A percentile compares a stretch with the other conserved stretches of the same genome.
Evolutionary conservation across 2,797 vertebrate species (phyloP).

Genomic region (Enteromius afrohamiltoni): DNA sequence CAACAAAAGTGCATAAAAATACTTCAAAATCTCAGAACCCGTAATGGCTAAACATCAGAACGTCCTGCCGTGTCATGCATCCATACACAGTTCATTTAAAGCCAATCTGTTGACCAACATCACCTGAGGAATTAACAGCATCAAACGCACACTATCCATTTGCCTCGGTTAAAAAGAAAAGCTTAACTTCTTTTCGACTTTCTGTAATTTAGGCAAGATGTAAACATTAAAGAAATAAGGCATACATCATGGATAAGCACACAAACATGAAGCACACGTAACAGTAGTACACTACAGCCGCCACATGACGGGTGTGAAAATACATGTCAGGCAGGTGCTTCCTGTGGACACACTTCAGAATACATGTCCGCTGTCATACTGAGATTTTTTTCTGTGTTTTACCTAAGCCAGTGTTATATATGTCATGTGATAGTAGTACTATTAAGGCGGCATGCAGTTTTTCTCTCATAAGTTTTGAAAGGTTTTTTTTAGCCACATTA

Average conservation of each 20-base stretch:
- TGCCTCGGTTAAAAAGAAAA: background rate
- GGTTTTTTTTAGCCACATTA: no score
- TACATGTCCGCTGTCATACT: background rate
- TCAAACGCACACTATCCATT: background rate
- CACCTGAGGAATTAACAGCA: constrained; percentile 35
- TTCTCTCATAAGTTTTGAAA: background rate
- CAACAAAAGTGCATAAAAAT: constrained; percentile 32
- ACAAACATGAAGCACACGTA: background rate
- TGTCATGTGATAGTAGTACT: background rate
- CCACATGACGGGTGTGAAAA: background rate
- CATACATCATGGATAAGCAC: background rate
- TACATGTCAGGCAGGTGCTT: constrained; percentile 26
- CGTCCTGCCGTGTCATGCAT: constrained; percentile 7
- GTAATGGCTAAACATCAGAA: constrained; percentile 40
- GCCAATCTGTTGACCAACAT: constrained; percentile 15
- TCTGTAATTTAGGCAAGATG: background rate
- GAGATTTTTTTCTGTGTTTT: background rate
- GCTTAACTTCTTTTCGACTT: background rate
- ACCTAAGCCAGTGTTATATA: no score
- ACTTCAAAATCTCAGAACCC: constrained; percentile 22
- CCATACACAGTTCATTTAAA: constrained; percentile 30
- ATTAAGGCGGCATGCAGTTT: constrained; percentile 6
- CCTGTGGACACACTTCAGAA: background rate
- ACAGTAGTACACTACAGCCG: background rate
- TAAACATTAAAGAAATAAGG: constrained; percentile 8